phyloP scores from a whole-genome alignment of 2,113 vertebrate genomes.

The Solea solea region DNA sequence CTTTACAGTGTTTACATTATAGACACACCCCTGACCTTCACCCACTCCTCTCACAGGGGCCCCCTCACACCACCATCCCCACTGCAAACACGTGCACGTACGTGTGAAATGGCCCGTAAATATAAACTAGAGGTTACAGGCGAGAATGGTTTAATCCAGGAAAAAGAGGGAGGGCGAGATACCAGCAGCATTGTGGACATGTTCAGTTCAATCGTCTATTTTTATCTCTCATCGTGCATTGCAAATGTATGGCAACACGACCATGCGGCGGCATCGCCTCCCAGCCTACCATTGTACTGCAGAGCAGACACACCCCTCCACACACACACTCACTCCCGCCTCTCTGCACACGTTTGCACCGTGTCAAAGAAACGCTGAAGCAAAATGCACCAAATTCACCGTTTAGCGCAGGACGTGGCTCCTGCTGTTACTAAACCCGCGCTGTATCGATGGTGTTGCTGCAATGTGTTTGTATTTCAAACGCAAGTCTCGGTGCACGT shows the following conservation, averaged over 20 bases:
- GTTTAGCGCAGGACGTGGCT: background rate
- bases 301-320: conserved; percentile 78
- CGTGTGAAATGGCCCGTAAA: background rate
- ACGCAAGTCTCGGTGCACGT: background rate
- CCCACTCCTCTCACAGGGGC: conserved; percentile 40
- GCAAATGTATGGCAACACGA: conserved; percentile 57
- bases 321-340: conserved; percentile 42
- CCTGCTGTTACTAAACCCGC: background rate
- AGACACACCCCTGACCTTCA: conserved; percentile 75
- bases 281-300: conserved; percentile 76
- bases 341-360: conserved; percentile 59
- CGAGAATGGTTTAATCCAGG: background rate
- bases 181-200: background rate
- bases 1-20: conserved; percentile 68
- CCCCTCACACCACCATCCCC: conserved; percentile 27
- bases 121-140: background rate
- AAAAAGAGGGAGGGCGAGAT: background rate
- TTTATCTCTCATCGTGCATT: conserved; percentile 41
- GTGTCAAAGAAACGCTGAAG: conserved; percentile 41
- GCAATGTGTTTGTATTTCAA: background rate
- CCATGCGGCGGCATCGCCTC: conserved; percentile 54
- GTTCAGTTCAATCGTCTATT: conserved; percentile 22
- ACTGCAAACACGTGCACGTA: conserved; percentile 18
- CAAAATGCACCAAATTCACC: background rate
- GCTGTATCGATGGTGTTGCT: background rate